Evolutionary conservation across 2,888 invertebrate genomes (phyloP).

Genomic region (Arrhopalites spinosus): DNA sequence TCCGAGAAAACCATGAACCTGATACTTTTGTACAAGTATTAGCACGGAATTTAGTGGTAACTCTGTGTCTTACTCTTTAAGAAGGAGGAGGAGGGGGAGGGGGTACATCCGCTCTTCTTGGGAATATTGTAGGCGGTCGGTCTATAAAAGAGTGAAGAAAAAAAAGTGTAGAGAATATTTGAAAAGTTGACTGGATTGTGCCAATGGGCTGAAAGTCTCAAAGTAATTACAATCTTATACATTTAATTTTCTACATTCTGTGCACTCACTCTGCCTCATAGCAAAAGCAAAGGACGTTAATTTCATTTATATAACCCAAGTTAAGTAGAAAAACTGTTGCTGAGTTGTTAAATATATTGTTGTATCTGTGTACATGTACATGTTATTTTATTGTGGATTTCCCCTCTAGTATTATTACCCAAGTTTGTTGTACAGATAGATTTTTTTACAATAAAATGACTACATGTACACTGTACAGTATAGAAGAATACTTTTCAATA

Average conservation of each 20-base stretch:
- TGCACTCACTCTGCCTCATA: too few species aligned
- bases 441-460: neutral
- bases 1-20: too few species aligned
- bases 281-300: too few species aligned
- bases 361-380: neutral
- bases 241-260: constrained; percentile 22
- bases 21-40: too few species aligned
- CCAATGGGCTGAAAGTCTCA: neutral
- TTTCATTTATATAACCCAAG: constrained; percentile 6
- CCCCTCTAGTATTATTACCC: too few species aligned
- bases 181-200: constrained; percentile 1
- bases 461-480: neutral
- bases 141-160: neutral
- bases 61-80: too few species aligned
- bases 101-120: constrained; percentile 9
- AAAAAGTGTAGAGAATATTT: neutral
- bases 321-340: constrained; percentile 13
- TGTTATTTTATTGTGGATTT: neutral
- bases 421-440: neutral
- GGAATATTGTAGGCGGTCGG: neutral
- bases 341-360: constrained; percentile 1
- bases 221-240: constrained; percentile 12
- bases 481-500: too few species aligned
- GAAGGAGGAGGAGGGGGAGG: neutral
- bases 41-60: too few species aligned